phyloP scores from a whole-genome alignment of 2,113 vertebrate genomes.

The Chunga burmeisteri region DNA sequence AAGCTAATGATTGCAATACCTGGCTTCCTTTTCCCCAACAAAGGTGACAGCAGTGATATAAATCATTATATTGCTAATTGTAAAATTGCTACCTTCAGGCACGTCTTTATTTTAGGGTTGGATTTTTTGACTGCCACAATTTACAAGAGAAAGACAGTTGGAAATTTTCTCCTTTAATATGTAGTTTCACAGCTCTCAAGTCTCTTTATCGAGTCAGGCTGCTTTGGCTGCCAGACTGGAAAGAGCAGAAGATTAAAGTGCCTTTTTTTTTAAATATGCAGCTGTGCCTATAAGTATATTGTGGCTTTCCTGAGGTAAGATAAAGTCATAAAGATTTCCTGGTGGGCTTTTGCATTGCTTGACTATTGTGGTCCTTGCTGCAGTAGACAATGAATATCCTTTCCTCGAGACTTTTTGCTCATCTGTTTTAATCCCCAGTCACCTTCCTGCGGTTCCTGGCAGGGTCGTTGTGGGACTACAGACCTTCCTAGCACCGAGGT shows the following conservation, averaged over 20 bases:
- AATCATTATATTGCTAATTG: slow-evolving; percentile 51
- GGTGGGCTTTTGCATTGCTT: background rate
- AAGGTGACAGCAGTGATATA: slow-evolving; percentile 52
- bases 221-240: slow-evolving; percentile 38
- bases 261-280: background rate
- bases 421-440: background rate
- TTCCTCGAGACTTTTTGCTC: background rate
- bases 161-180: slow-evolving; percentile 34
- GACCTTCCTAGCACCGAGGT: background rate
- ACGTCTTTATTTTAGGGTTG: slow-evolving; percentile 46
- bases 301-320: background rate
- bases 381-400: background rate
- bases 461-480: rapidly evolving
- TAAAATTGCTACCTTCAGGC: slow-evolving; percentile 63
- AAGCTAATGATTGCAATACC: slow-evolving; percentile 58
- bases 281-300: background rate
- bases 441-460: background rate
- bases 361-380: background rate
- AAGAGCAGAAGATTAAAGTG: slow-evolving; percentile 19
- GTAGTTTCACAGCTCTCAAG: slow-evolving; percentile 32
- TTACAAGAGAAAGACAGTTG: slow-evolving; percentile 28
- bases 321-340: slow-evolving; percentile 4
- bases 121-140: slow-evolving; percentile 50
- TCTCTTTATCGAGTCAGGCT: slow-evolving; percentile 39
- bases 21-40: slow-evolving; percentile 61